Percentiles rank a stretch among this genome's conserved stretches.
Conservation (phyloP, 2,113 vertebrate species). For the Rhadina sibilatrix region DNA sequence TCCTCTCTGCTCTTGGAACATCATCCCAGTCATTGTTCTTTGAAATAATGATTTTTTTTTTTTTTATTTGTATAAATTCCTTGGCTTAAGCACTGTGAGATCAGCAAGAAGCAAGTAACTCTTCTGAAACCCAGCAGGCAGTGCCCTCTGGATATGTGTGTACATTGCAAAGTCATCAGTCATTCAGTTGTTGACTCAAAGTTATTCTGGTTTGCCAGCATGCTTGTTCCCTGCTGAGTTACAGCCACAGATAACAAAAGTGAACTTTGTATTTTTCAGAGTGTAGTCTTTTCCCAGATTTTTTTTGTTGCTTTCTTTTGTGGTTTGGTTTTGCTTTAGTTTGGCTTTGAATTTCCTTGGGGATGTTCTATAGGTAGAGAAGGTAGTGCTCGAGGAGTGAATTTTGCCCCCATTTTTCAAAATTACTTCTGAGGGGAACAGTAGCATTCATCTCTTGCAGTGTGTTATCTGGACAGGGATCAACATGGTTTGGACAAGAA, state of each 20-base stretch:
- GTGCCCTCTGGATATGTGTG: background rate
- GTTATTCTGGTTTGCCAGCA: background rate
- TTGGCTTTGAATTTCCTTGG: background rate
- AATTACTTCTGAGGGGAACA: background rate
- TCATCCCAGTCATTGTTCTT: background rate
- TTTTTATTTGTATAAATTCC: background rate
- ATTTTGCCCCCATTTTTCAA: background rate
- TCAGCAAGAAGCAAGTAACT: background rate
- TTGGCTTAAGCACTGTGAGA: background rate
- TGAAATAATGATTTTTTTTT: background rate
- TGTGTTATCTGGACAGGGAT: background rate
- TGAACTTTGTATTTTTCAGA: background rate
- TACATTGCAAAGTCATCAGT: background rate
- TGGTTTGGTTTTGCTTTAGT: background rate
- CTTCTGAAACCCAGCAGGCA: background rate
- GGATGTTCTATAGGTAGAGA: background rate
- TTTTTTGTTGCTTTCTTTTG: background rate
- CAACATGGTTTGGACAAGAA: fast-evolving
- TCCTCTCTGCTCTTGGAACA: background rate
- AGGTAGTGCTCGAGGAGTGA: background rate
- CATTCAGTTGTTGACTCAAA: background rate
- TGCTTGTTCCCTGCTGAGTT: background rate
- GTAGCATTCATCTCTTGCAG: background rate
- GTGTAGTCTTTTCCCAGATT: background rate
- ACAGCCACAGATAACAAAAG: background rate